Conservation (phyloP, 2,113 vertebrate genomes). For the Cephalopterus ornatus region DNA sequence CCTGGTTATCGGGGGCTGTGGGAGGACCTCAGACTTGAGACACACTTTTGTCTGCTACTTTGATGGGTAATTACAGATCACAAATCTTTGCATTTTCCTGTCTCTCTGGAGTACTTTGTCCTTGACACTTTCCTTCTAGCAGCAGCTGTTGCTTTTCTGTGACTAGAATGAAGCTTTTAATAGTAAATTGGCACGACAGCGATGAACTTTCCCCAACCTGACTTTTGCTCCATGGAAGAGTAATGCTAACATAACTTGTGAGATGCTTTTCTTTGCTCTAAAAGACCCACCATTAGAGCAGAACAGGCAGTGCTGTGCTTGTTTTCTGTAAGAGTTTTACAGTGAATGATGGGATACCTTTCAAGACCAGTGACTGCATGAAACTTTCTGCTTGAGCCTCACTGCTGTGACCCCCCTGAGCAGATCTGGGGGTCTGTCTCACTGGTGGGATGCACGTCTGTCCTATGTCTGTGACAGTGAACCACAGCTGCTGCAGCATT, state of each 20-base stretch:
- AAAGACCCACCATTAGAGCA: not conserved
- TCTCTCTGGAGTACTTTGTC: not conserved
- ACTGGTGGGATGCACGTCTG: not conserved
- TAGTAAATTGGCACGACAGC: not conserved
- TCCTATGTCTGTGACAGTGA: not conserved
- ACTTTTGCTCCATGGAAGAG: not conserved
- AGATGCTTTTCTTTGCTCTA: not conserved
- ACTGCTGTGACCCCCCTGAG: not conserved
- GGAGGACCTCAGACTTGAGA: not conserved
- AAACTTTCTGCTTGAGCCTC: not conserved
- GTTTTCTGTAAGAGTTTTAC: not conserved
- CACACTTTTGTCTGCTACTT: not conserved
- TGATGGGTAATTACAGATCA: not conserved
- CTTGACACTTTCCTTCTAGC: not conserved
- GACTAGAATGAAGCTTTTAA: not conserved
- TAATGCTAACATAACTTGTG: not conserved
- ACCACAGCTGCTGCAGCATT: not conserved
- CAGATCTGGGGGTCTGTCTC: not conserved
- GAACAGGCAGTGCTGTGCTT: not conserved
- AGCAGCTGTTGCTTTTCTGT: not conserved
- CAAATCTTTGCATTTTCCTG: not conserved
- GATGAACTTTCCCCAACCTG: not conserved
- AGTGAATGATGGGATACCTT: not conserved
- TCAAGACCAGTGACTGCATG: not conserved
- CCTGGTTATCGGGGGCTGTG: rapidly evolving